Evolutionary conservation across 2,888 invertebrate species (phyloP), one percentile per base, ranked within the genome.

Genomic region (Campoplex nolae): DNA sequence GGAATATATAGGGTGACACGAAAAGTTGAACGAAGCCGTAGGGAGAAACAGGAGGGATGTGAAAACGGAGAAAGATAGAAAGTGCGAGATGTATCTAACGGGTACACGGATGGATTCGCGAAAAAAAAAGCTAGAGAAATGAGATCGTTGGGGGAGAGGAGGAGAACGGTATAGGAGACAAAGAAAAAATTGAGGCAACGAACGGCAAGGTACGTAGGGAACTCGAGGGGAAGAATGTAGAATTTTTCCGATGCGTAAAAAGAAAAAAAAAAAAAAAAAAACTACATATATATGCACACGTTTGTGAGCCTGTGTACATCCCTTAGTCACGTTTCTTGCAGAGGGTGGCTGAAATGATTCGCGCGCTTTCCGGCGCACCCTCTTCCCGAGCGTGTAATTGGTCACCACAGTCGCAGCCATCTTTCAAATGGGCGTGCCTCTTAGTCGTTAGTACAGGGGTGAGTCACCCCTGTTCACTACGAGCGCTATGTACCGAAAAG

Each of bases 351-450:
- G 74, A 74, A 87, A 81, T 71, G 82, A 84, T 89, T 89, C 85
- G 88, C 92, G 92, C 92, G 92, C 92, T 93, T 93, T 93, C 92
- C 90, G 89, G 86, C 90, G 90, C 90, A 90, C 90, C 90, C 89
- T 88, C 88, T 87, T 85, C 88, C 88, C 87, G 88, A 84, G 71
- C 76, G 87, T 89, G 90, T 92, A 92, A 93, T 93, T 93, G 93
- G 93, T 91, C 90, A 89, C 88, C 89, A 79, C 89, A 51, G 77
- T 75, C 90, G 91, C 92, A 90, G 93, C 93, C 93, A 93, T 93
- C 92, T 93, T 93, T 88, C 84, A 82, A 87, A 91, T 92, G 92
- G 93, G 93, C 93, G 93, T 93, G 91, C 90, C 91, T 81, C n/a
- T 85, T n/a, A 32, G 74, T 88, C 88, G 90, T 90, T 91, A 91